Percentiles rank a stretch among this genome's conserved stretches.
These are phyloP conservation scores for Brachymystax lenok DNA, from an alignment of 2,797 vertebrate species.

Conservation along the genomic window DNA sequence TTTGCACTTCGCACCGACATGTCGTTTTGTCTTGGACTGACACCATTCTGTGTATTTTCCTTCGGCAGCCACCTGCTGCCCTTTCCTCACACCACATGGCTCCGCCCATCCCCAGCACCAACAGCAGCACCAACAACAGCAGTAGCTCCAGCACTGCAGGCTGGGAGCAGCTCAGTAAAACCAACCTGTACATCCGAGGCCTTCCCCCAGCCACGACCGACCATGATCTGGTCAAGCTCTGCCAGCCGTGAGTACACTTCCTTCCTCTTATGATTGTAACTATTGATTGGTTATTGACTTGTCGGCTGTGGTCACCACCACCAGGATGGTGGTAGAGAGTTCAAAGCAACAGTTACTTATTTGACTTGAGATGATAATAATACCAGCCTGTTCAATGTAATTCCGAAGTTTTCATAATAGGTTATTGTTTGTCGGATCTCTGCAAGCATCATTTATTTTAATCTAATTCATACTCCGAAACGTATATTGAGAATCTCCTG, in stretches of 20 bases:
- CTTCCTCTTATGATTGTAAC: conserved; percentile 51
- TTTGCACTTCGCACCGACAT: conserved; percentile 21
- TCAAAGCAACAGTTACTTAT: neutral
- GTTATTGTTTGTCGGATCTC: neutral
- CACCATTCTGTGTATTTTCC: conserved; percentile 41
- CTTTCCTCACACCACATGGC: conserved; percentile 90
- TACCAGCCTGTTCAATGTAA: neutral
- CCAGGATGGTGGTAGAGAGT: conserved; percentile 2
- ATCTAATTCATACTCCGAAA: neutral
- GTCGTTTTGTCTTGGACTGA: conserved; percentile 23
- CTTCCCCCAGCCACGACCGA: conserved; percentile 94
- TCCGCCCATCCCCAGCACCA: conserved; percentile 96
- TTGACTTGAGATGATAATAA: neutral
- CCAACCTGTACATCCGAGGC: conserved; percentile 98
- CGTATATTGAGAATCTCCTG: neutral
- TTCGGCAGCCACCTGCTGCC: conserved; percentile 84
- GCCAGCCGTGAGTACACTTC: conserved; percentile 91
- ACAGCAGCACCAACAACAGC: conserved; percentile 95
- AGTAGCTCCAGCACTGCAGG: conserved; percentile 90
- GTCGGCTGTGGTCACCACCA: neutral
- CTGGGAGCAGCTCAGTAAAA: conserved; percentile 99
- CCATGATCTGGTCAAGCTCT: conserved; percentile 98
- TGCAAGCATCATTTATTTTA: neutral
- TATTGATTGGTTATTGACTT: conserved; percentile 56
- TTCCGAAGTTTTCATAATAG: neutral